Evolutionary conservation across 2,113 vertebrate genomes (phyloP).

Genomic region (Crotophaga sulcirostris): DNA sequence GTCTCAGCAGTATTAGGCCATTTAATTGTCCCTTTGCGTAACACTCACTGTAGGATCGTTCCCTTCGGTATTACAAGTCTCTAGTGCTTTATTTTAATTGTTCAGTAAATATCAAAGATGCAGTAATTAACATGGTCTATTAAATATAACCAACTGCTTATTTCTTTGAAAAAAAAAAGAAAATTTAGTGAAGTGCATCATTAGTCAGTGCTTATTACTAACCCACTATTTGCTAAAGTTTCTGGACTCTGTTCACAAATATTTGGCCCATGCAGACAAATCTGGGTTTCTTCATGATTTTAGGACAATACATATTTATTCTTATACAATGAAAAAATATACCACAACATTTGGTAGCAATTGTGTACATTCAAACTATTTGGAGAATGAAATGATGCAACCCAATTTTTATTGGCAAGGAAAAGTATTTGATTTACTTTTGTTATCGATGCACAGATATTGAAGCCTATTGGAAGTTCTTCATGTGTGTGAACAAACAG

Average conservation of each 20-base stretch:
- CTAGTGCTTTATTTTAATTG: constrained; percentile 21
- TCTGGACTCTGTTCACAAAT: not conserved
- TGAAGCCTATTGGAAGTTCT: not conserved
- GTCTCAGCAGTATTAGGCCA: not conserved
- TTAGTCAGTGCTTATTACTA: not conserved
- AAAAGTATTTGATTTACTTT: not conserved
- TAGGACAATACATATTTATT: not conserved
- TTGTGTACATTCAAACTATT: not conserved
- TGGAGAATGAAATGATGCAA: not conserved
- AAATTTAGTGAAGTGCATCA: not conserved
- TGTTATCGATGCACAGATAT: not conserved
- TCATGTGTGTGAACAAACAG: not conserved
- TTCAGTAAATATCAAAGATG: constrained; percentile 1
- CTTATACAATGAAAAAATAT: not conserved
- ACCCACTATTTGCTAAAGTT: not conserved
- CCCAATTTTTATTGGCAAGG: not conserved
- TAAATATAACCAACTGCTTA: constrained; percentile 22
- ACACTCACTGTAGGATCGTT: not conserved
- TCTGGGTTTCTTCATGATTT: not conserved
- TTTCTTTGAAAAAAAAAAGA: not conserved
- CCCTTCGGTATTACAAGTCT: not conserved
- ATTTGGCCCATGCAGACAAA: not conserved
- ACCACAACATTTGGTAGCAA: not conserved
- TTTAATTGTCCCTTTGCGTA: not conserved
- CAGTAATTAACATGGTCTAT: constrained; percentile 28